Evolutionary conservation across 53 echinoderm and acorn worm species (phyloP).

Genomic region (Echinarachnius parma): DNA sequence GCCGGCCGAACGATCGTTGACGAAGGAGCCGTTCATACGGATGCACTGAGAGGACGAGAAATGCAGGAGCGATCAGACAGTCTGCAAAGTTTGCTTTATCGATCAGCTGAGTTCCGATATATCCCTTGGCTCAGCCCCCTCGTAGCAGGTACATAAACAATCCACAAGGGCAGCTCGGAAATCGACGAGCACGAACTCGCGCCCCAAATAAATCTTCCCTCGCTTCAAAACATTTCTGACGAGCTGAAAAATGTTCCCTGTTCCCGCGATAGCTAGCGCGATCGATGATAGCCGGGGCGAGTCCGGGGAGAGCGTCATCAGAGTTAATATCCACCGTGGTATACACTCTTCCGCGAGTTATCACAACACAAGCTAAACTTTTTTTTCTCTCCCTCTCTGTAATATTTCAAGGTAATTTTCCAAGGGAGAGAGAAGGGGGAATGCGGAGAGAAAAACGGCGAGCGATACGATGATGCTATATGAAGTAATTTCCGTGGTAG

Average conservation of each 20-base stretch:
- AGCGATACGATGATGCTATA: too few species aligned
- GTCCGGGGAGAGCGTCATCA: conserved; percentile 32
- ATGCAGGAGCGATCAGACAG: too few species aligned
- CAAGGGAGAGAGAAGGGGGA: too few species aligned
- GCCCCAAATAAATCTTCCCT: background rate
- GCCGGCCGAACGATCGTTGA: conserved; percentile 9
- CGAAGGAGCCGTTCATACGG: conserved; percentile 13
- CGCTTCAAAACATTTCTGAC: conserved; percentile 19
- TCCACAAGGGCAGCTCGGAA: background rate
- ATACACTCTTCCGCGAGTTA: too few species aligned
- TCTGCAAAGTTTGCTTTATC: conserved; percentile 23
- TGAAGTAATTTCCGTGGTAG: too few species aligned
- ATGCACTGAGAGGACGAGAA: background rate
- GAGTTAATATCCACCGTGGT: too few species aligned
- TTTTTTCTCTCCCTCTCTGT: too few species aligned
- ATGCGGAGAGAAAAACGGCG: too few species aligned
- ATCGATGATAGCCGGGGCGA: conserved; percentile 39
- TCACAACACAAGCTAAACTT: too few species aligned
- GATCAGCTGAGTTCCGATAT: conserved; percentile 16
- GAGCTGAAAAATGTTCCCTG: conserved; percentile 32
- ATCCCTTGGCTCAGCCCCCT: conserved; percentile 2
- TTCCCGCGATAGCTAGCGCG: too few species aligned
- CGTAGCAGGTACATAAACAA: conserved; percentile 23
- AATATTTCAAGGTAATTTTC: too few species aligned
- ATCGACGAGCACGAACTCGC: conserved; percentile 10